phyloP scores from a whole-genome alignment of 1,140 invertebrate genomes.

The Meloidogyne chitwoodi region DNA sequence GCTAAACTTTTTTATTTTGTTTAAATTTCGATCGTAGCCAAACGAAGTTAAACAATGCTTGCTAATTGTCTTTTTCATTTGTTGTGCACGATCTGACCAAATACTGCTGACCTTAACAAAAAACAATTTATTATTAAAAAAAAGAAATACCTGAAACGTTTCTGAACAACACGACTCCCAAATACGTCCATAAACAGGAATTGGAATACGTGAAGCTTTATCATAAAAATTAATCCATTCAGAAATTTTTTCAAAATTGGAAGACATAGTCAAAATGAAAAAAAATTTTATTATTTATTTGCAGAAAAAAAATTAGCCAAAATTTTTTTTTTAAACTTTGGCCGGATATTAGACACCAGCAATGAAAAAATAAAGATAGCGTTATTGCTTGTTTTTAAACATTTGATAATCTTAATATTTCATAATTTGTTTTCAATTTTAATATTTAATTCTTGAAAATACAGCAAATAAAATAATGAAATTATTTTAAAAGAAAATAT shows the following conservation, averaged over 20 bases:
- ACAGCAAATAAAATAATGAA: no score
- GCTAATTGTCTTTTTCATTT: slow-evolving; percentile 41
- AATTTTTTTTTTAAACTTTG: no score
- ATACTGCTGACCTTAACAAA: slow-evolving; percentile 35
- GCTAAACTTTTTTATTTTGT: slow-evolving; percentile 17
- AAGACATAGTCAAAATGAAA: neutral
- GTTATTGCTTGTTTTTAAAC: no score
- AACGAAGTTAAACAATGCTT: slow-evolving; percentile 28
- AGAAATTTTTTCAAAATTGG: neutral
- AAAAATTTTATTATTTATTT: no score
- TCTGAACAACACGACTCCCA: neutral
- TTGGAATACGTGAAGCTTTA: neutral
- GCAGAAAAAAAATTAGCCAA: no score
- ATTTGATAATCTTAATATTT: no score
- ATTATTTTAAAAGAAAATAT: no score
- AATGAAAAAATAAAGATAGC: no score
- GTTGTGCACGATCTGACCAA: slow-evolving; percentile 41
- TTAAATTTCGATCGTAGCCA: neutral
- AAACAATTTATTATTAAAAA: no score
- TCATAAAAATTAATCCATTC: neutral
- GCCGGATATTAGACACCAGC: no score
- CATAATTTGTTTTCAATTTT: no score
- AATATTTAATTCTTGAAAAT: no score
- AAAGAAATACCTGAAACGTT: neutral
- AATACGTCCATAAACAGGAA: neutral